These are phyloP conservation scores for Epistrophella euchroma DNA, from an alignment of 2,888 invertebrate species.

Conservation along the genomic window DNA sequence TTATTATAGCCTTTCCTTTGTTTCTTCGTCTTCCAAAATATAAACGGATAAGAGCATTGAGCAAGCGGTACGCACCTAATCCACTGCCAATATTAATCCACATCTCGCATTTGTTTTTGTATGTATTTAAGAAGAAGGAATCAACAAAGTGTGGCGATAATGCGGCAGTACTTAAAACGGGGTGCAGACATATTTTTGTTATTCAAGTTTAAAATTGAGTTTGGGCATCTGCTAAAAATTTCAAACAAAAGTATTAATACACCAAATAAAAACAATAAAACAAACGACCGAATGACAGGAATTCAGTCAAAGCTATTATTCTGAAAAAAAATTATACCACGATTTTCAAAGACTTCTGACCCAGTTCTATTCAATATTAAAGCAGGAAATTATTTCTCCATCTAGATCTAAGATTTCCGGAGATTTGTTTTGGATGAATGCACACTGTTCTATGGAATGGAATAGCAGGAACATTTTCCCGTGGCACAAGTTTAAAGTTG, in stretches of 20 bases:
- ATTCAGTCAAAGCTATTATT: background rate
- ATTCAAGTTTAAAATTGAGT: slow-evolving; percentile 12
- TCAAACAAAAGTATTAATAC: background rate
- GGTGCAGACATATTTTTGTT: background rate
- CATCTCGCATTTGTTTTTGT: background rate
- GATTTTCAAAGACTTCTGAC: background rate
- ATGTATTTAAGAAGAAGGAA: background rate
- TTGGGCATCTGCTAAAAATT: background rate
- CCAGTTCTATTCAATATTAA: background rate
- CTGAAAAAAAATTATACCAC: background rate
- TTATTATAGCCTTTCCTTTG: no score
- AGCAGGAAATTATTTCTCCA: background rate
- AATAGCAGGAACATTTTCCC: background rate
- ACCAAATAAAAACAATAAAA: background rate
- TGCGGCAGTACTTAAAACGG: background rate
- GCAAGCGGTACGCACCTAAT: no score
- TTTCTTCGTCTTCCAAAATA: no score
- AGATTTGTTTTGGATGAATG: background rate
- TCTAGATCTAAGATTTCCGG: background rate
- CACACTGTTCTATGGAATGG: background rate
- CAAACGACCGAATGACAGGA: no score
- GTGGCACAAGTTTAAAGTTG: background rate
- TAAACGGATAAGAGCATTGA: no score
- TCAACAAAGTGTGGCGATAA: background rate
- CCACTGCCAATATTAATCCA: no score